Evolutionary conservation across 2,797 vertebrate genomes (phyloP), one percentile per base, ranked within the genome.

Genomic region (Morus bassanus): DNA sequence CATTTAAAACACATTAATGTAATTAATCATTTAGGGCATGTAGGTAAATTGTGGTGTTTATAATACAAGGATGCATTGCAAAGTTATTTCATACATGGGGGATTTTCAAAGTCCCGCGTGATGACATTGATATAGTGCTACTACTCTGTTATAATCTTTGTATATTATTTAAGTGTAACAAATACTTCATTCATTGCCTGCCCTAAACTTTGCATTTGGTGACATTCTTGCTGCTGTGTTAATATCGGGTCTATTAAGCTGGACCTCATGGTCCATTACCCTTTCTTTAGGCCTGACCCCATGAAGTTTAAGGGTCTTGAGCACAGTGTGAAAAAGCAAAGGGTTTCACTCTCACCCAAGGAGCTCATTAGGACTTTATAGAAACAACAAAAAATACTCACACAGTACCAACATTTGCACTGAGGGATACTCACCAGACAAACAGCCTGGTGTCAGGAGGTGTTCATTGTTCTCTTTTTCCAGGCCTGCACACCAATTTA

Each of bases 281-380:
- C 98, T 99, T 99, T 99, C 99, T 99, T 99, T 98, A 98, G 98
- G 98, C 97, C 97, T 98, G 98, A 98, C 98, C 98, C 98, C 98
- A 98, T 97, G 98, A 99, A 98, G 98, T 98, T 98, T 98, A 98
- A 98, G 99, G 98, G 99, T 99, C 99, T 98, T 99, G 98, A 98
- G 97, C 98, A 98, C 98, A 98, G 98, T 98, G 98, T 99, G 98
- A 99, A 99, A 98, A 98, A 98, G 98, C 98, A 96, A 98, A 97
- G 97, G 98, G 97, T 98, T 99, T 99, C 99, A 99, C 98, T 98
- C 98, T 98, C 98, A 98, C 98, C 98, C 98, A 98, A 98, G 98
- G 98, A 99, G 98, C 99, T 99, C 99, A 99, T 99, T 99, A 99
- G 99, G 98, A 99, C 99, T 99, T 99, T 99, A 99, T 98, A 99